Evolutionary conservation across 1,140 invertebrate species (phyloP).

Genomic region (Scaptomyza pallida): DNA sequence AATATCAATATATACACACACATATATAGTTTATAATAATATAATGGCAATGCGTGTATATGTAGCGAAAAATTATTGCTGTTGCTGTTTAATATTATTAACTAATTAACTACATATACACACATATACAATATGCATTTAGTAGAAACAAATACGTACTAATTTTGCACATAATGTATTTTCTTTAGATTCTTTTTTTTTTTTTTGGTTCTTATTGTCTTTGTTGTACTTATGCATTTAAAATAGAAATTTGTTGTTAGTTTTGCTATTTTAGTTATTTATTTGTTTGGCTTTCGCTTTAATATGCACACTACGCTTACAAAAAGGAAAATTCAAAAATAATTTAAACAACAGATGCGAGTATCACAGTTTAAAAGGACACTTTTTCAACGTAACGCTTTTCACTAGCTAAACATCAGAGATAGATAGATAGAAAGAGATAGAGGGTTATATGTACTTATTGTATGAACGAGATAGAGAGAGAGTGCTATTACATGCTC

Average conservation of each 20-base stretch:
- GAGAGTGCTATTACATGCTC: conserved; percentile 75
- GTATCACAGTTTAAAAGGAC: conserved; percentile 66
- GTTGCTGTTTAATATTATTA: conserved; percentile 20
- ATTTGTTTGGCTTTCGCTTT: conserved; percentile 74
- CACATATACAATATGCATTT: conserved; percentile 73
- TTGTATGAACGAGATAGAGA: conserved; percentile 51
- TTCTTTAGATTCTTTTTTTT: conserved; percentile 51
- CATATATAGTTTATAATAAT: conserved; percentile 59
- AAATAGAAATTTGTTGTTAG: conserved; percentile 75
- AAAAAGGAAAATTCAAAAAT: conserved; percentile 53
- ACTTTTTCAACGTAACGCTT: conserved; percentile 73
- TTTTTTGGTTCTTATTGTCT: conserved; percentile 50
- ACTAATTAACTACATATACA: conserved; percentile 64
- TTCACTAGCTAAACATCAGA: conserved; percentile 77
- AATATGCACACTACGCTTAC: conserved; percentile 83
- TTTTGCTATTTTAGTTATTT: conserved; percentile 80
- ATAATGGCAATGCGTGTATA: conserved; percentile 64
- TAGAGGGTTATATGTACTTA: conserved; percentile 30
- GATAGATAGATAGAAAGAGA: conserved; percentile 50
- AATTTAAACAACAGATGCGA: conserved; percentile 63
- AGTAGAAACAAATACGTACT: conserved; percentile 80
- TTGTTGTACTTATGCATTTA: conserved; percentile 72
- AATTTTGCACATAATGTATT: conserved; percentile 68
- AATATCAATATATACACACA: conserved; percentile 82
- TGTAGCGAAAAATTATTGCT: conserved; percentile 41